These are phyloP conservation scores for Acleris literana DNA, from an alignment of 2,888 invertebrate species.

Conservation along the genomic window DNA sequence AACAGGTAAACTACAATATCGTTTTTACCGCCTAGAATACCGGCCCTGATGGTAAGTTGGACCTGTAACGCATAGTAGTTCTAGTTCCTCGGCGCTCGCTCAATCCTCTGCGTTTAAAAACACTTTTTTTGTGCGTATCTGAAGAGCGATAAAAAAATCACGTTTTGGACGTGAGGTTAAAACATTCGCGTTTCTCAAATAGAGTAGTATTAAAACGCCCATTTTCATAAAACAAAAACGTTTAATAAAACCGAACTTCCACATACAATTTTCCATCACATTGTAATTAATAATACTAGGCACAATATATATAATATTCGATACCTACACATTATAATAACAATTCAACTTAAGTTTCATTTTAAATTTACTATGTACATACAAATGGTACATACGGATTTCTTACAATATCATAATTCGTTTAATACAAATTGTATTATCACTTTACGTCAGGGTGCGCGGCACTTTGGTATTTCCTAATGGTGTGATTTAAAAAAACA, in stretches of 20 bases:
- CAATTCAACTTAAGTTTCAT: constrained; percentile 17
- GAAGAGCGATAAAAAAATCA: too few species aligned
- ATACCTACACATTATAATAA: constrained; percentile 30
- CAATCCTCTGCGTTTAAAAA: too few species aligned
- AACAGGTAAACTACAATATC: too few species aligned
- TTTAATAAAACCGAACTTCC: constrained; percentile 74
- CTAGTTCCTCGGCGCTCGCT: too few species aligned
- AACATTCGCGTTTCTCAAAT: constrained; percentile 26
- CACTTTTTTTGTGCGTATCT: too few species aligned
- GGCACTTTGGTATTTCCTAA: constrained; percentile 9
- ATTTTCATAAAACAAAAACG: constrained; percentile 53
- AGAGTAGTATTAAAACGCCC: constrained; percentile 30
- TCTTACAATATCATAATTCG: constrained; percentile 7
- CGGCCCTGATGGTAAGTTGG: too few species aligned
- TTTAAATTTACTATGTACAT: constrained; percentile 22
- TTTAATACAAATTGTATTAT: constrained; percentile 5
- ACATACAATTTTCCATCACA: constrained; percentile 74
- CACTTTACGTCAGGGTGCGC: neutral
- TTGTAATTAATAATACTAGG: constrained; percentile 47
- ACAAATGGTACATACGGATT: constrained; percentile 22
- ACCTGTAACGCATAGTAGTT: too few species aligned
- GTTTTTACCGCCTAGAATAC: too few species aligned
- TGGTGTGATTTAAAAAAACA: neutral
- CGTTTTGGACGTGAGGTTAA: too few species aligned
- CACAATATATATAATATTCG: constrained; percentile 59